Base-by-base conservation (phyloP, 2,113 vertebrate species). In the Boleophthalmus pectinirostris region DNA sequence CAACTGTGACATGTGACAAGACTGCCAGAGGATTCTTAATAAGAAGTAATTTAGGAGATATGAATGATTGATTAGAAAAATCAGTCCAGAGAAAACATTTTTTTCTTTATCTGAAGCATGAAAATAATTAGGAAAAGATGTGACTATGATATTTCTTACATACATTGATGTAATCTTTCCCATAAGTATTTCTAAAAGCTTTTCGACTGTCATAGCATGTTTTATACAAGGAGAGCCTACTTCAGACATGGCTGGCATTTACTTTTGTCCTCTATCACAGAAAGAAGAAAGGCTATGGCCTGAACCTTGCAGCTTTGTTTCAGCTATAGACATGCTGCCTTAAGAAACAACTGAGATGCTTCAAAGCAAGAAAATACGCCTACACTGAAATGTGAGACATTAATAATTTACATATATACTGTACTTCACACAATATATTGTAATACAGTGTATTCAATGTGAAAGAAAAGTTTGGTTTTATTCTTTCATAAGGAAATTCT, bases 191-290 rank as follows among this genome's bases (percentile, higher is more conserved):
- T 81, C 35, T 35, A 16, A 38, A 38, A 5, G 60, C 33, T 38
- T 83, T 68, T 56, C 68, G 80, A 84, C 84, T 89, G 91, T 91
- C 92, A 91, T 76, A 81, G 83, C 83, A 85, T 82, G 88, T 92
- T 92, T 81, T 45, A 64, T 72, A 83, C 77, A 51, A 69, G 66
- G 65, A 78, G 85, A 88, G 85, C 83, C 85, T 69, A 67, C 75
- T 78, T 82, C 79, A 85, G 90, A 92, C 89, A 68, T 76, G 3
- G 63, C 81, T 93, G 92, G 90, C 92, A 92, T 93, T 94, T 93
- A 90, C 84, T 91, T 91, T 93, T 91, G 92, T 88, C 90, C 88
- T 90, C 90, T 86, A 90, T 93, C 89, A 92, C 84, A 83, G 79
- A 85, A 82, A 82, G 82, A 87, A 79, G 76, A 85, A 85, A 67